Evolutionary conservation across 2,113 vertebrate species (phyloP).

Genomic region (Talpa occidentalis): DNA sequence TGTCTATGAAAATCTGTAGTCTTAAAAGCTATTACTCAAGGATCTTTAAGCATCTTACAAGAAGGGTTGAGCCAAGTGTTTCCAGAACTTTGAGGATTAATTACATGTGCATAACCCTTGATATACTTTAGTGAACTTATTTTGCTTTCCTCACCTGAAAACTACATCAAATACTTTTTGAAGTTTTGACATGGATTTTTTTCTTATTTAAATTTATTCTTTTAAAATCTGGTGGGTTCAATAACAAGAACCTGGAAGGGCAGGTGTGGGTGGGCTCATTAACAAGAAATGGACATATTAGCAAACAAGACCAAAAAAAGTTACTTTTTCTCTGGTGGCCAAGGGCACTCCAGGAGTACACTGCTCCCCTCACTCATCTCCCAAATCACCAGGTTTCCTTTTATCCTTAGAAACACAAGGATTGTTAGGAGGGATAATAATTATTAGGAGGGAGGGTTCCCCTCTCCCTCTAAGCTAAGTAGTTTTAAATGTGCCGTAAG

Average conservation of each 20-base stretch:
- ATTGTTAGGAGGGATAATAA: not conserved
- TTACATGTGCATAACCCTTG: conserved; percentile 12
- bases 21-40: not conserved
- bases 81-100: not conserved
- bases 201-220: not conserved
- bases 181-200: conserved; percentile 46
- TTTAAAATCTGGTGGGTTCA: not conserved
- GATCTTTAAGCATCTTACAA: not conserved
- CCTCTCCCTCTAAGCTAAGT: not conserved
- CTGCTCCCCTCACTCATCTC: not conserved
- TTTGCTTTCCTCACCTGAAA: conserved; percentile 35
- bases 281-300: too few species aligned
- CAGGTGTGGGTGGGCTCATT: too few species aligned
- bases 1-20: not conserved
- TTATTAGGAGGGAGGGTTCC: too few species aligned
- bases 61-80: not conserved
- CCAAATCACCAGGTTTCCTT: not conserved
- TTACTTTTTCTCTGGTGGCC: not conserved
- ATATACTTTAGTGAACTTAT: conserved; percentile 29
- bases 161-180: conserved; percentile 15
- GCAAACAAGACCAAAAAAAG: too few species aligned
- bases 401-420: not conserved
- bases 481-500: not conserved
- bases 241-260: too few species aligned
- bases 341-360: not conserved